A percentile compares a stretch with the other conserved stretches of the same genome.
phyloP scores from a whole-genome alignment of 2,888 invertebrate species.

The Zygaena filipendulae region DNA sequence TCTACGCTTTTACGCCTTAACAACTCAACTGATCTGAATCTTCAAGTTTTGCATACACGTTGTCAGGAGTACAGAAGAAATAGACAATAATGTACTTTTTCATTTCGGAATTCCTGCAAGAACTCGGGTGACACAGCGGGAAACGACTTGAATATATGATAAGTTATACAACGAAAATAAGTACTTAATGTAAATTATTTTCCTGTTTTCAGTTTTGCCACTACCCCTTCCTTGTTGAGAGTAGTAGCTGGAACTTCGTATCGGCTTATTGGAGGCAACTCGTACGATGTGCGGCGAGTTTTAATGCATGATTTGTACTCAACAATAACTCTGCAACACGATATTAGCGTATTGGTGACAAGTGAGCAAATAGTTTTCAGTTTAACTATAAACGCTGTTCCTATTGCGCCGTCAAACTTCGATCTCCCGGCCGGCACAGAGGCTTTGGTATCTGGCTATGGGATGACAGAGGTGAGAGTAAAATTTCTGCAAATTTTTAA shows the following conservation, averaged over 20 bases:
- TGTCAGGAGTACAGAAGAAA: too few species aligned
- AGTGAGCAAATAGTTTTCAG: constrained; percentile 29
- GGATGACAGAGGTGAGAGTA: constrained; percentile 34
- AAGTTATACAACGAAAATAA: not conserved
- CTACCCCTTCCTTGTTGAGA: constrained; percentile 29
- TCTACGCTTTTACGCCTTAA: too few species aligned
- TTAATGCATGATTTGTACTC: constrained; percentile 36
- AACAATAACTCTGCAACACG: constrained; percentile 33
- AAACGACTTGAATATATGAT: too few species aligned
- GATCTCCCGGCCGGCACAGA: constrained; percentile 31
- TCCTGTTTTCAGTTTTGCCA: constrained; percentile 29
- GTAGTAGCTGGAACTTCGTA: constrained; percentile 38
- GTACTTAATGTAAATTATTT: not conserved
- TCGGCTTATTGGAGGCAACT: constrained; percentile 36
- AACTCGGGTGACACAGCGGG: too few species aligned
- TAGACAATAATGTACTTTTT: too few species aligned
- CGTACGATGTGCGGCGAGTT: constrained; percentile 30
- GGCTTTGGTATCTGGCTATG: constrained; percentile 54
- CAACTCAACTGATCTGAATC: too few species aligned
- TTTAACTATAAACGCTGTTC: constrained; percentile 26
- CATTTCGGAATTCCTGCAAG: too few species aligned
- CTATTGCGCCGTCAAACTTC: constrained; percentile 25
- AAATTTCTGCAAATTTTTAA: too few species aligned
- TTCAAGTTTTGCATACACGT: too few species aligned
- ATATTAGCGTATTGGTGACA: constrained; percentile 42